phyloP scores from a whole-genome alignment of 2,888 invertebrate genomes.

The Agriopis marginaria region DNA sequence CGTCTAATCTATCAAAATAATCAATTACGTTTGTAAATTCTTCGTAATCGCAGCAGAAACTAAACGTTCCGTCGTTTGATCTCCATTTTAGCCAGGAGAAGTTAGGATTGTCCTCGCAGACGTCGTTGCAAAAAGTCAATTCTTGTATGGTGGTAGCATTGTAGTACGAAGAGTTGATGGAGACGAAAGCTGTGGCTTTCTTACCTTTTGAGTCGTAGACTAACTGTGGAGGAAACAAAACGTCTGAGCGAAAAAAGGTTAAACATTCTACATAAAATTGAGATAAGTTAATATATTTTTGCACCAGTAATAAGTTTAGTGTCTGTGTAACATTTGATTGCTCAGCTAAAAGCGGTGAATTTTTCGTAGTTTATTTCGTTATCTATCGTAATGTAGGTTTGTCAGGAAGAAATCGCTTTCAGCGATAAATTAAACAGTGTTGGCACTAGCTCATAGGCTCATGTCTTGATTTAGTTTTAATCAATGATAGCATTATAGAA shows the following conservation, averaged over 20 bases:
- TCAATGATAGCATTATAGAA: too few species aligned
- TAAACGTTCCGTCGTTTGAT: conserved; percentile 68
- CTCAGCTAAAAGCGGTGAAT: too few species aligned
- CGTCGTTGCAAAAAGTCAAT: conserved; percentile 67
- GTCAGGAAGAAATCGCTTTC: too few species aligned
- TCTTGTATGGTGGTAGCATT: conserved; percentile 51
- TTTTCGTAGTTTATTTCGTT: too few species aligned
- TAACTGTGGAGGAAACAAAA: conserved; percentile 57
- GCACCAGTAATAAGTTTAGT: too few species aligned
- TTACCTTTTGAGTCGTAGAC: conserved; percentile 64
- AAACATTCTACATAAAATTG: background rate
- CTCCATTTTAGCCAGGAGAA: conserved; percentile 74
- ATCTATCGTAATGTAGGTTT: too few species aligned
- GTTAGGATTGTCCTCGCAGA: conserved; percentile 59
- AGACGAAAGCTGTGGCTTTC: conserved; percentile 67
- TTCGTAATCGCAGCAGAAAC: conserved; percentile 74
- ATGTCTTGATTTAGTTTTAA: too few species aligned
- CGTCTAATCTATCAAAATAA: conserved; percentile 50
- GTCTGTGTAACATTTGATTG: too few species aligned
- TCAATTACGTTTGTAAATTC: conserved; percentile 57
- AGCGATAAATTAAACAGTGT: too few species aligned
- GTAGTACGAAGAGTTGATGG: conserved; percentile 73
- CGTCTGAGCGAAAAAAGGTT: background rate
- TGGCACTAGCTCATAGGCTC: too few species aligned
- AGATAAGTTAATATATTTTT: too few species aligned